These are phyloP conservation scores for Hylomyscus alleni DNA, from an alignment of 2,797 vertebrate genomes.

Conservation along the genomic window DNA sequence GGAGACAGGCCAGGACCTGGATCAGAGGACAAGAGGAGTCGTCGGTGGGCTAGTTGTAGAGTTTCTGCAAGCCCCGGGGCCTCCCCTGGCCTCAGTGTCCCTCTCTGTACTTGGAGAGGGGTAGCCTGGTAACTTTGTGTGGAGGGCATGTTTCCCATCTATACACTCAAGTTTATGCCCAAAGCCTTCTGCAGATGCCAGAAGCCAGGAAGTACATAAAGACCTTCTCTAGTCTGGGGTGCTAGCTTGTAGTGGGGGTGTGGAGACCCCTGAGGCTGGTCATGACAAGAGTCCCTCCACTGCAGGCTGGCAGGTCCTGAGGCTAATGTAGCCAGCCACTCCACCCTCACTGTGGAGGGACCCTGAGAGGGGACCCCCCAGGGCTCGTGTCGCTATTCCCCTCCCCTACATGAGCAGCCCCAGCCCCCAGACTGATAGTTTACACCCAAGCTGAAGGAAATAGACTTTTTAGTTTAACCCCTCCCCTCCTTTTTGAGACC, in stretches of 20 bases:
- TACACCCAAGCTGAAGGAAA: too few relatives aligned
- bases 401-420: neutral
- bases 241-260: neutral
- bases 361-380: neutral
- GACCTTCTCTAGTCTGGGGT: neutral
- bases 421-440: neutral
- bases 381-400: neutral
- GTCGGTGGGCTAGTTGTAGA: neutral
- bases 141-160: neutral
- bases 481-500: neutral
- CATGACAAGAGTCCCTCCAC: neutral
- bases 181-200: neutral
- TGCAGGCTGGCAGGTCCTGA: neutral
- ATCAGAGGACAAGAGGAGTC: neutral
- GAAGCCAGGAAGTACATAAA: neutral
- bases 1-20: neutral
- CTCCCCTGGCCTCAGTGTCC: neutral
- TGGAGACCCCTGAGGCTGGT: neutral
- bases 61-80: neutral
- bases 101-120: neutral
- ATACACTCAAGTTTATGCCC: neutral
- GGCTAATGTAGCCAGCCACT: neutral
- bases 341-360: neutral
- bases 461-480: neutral
- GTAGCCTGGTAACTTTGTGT: neutral